Percentiles rank a stretch among this genome's conserved stretches.
Conservation (phyloP, 1,140 invertebrate genomes). For the Neotoxoptera formosana region DNA sequence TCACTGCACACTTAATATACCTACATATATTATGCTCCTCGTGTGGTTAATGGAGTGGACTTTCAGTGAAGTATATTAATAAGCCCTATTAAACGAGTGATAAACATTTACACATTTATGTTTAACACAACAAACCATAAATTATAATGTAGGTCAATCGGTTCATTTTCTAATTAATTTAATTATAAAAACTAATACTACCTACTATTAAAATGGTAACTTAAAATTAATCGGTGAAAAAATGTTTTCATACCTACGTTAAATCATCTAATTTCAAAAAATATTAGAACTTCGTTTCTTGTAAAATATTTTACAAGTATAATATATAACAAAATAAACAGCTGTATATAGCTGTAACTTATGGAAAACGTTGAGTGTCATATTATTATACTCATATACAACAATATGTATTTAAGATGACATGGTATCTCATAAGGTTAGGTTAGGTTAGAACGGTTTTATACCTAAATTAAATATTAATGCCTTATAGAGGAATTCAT, state of each 20-base stretch:
- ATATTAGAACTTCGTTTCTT: neutral
- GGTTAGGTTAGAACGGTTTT: neutral
- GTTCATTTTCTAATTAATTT: neutral
- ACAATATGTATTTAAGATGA: neutral
- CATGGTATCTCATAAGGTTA: neutral
- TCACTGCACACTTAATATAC: neutral
- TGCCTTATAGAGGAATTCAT: no score
- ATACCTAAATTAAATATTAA: no score
- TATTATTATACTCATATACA: neutral
- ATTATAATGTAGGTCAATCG: neutral
- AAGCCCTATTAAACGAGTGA: neutral
- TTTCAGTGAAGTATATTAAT: neutral
- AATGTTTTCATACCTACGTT: neutral
- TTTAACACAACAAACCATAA: neutral
- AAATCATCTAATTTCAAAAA: neutral
- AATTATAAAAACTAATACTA: no score
- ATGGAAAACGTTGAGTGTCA: neutral
- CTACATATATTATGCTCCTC: neutral
- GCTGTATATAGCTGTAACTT: neutral
- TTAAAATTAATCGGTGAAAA: neutral
- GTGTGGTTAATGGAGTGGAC: neutral
- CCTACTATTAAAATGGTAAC: no score
- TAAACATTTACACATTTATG: neutral
- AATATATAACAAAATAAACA: neutral
- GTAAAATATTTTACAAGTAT: neutral